These are phyloP conservation scores for Drosophila multiciliata DNA, from an alignment of 2,888 invertebrate species.

Conservation along the genomic window DNA sequence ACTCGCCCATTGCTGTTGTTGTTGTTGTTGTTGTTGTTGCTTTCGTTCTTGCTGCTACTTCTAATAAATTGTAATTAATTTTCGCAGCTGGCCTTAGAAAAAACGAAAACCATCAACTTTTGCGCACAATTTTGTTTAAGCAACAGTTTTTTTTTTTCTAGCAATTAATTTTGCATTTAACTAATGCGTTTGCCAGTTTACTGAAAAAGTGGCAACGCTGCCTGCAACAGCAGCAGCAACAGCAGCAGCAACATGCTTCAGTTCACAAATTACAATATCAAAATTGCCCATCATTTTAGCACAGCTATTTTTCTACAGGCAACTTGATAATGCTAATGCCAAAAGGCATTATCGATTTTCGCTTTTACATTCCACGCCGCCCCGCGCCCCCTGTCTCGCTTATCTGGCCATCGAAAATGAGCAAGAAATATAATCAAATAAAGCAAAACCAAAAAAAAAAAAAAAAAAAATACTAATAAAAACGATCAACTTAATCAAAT, in stretches of 20 bases:
- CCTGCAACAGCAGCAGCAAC: conserved; percentile 7
- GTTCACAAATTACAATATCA: conserved; percentile 67
- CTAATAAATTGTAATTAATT: conserved; percentile 78
- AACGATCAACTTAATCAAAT: conserved; percentile 66
- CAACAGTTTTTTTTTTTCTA: conserved; percentile 20
- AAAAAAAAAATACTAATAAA: background rate
- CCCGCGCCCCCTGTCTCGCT: background rate
- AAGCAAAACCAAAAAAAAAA: background rate
- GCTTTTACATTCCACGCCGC: conserved; percentile 30
- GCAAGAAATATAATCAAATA: conserved; percentile 9
- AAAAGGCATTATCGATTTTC: conserved; percentile 70
- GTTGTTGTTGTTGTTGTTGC: conserved; percentile 5
- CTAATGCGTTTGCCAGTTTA: conserved; percentile 66
- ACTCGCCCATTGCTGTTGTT: conserved; percentile 8
- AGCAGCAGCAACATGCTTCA: conserved; percentile 23
- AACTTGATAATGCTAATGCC: conserved; percentile 52
- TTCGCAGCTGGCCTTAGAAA: conserved; percentile 61
- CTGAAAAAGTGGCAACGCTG: conserved; percentile 29
- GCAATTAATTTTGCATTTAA: conserved; percentile 74
- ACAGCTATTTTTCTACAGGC: conserved; percentile 7
- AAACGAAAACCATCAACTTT: conserved; percentile 40
- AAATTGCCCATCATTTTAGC: conserved; percentile 61
- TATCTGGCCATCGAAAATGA: conserved; percentile 28
- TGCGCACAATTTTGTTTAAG: conserved; percentile 28
- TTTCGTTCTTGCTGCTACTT: conserved; percentile 26